phyloP scores from a whole-genome alignment of 2,797 vertebrate genomes.

The Brachyrhaphis roseni region DNA sequence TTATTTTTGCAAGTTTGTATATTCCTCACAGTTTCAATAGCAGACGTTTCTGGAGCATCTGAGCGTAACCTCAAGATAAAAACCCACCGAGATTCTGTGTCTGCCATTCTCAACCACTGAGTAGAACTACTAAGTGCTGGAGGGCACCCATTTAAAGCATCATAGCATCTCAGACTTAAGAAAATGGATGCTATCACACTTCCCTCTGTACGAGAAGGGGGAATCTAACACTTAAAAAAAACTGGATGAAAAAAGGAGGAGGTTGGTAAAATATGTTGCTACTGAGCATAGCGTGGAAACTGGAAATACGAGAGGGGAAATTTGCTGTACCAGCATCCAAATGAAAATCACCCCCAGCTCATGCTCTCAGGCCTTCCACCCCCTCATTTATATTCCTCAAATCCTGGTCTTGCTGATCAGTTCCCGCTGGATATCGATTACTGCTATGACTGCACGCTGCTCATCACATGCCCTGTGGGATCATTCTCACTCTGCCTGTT shows the following conservation, averaged over 20 bases:
- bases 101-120: slow-evolving; percentile 50
- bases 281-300: not conserved
- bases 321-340: slow-evolving; percentile 17
- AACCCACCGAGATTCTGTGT: slow-evolving; percentile 31
- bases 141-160: slow-evolving; percentile 59
- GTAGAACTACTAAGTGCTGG: slow-evolving; percentile 36
- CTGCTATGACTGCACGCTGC: slow-evolving; percentile 60
- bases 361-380: slow-evolving; percentile 18
- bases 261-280: slow-evolving; percentile 21
- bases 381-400: slow-evolving; percentile 51
- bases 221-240: slow-evolving; percentile 24
- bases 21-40: slow-evolving; percentile 29
- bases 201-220: slow-evolving; percentile 13
- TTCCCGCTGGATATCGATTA: slow-evolving; percentile 70
- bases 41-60: slow-evolving; percentile 26
- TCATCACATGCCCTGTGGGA: slow-evolving; percentile 49
- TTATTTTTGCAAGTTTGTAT: slow-evolving; percentile 11
- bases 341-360: slow-evolving; percentile 9
- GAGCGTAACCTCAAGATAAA: slow-evolving; percentile 40
- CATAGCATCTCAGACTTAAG: slow-evolving; percentile 42
- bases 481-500: slow-evolving; percentile 22
- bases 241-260: slow-evolving; percentile 5
- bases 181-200: slow-evolving; percentile 48
- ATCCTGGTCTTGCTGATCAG: slow-evolving; percentile 61
- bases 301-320: slow-evolving; percentile 10